A percentile compares a stretch with the other conserved stretches of the same genome.
phyloP scores from a whole-genome alignment of 2,797 vertebrate species.

The Geotrypetes seraphini region DNA sequence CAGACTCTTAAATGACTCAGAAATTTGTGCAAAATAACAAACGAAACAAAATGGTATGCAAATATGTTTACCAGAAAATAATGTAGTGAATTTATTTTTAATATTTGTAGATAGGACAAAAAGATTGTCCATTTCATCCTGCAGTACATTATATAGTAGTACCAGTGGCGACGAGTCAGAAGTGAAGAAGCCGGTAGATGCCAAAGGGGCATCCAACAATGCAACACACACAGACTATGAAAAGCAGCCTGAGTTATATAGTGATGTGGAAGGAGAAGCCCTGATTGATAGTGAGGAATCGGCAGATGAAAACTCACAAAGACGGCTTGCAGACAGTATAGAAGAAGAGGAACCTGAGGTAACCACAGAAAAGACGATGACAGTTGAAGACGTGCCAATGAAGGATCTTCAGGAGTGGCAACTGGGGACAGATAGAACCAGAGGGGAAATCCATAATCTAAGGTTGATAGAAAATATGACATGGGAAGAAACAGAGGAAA shows the following conservation, averaged over 20 bases:
- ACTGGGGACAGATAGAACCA: background rate
- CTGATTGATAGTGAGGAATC: background rate
- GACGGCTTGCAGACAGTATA: slow-evolving; percentile 1
- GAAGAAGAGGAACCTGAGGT: background rate
- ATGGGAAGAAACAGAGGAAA: slow-evolving; percentile 14
- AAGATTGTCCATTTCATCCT: slow-evolving; percentile 35
- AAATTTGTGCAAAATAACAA: no score
- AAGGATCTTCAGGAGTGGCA: background rate
- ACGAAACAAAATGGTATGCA: no score
- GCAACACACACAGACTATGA: background rate
- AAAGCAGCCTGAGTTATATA: background rate
- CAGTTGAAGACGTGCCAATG: background rate
- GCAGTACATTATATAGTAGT: slow-evolving; percentile 39
- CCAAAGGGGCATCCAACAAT: background rate
- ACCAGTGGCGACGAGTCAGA: slow-evolving; percentile 44
- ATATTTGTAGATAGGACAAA: slow-evolving; percentile 30
- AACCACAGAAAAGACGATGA: background rate
- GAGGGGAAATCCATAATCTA: background rate
- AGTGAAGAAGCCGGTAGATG: background rate
- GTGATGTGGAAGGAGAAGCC: background rate
- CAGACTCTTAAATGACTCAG: no score
- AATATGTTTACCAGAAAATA: no score
- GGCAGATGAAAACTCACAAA: slow-evolving; percentile 7
- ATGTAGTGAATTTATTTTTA: slow-evolving; percentile 13
- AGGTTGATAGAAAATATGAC: slow-evolving; percentile 5